Percentiles rank a stretch among this genome's conserved stretches.
Evolutionary conservation across 1,140 invertebrate species (phyloP).

Genomic region (Himalopsyche phryganea): DNA sequence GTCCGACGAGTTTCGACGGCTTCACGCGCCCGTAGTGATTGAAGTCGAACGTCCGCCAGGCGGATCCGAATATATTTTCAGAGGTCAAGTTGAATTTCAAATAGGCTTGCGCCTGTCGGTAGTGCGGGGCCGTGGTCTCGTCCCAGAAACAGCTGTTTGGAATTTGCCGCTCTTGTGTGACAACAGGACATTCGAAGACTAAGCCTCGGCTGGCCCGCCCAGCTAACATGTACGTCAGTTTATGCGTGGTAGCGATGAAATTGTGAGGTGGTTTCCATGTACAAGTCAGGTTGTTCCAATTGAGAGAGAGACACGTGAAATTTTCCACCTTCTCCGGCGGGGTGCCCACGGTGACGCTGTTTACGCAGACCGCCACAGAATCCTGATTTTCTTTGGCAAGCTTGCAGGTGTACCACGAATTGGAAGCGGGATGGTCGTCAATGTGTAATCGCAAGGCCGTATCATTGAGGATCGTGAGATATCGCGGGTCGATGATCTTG

Average conservation of each 20-base stretch:
- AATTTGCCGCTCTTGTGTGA: conserved; percentile 18
- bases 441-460: conserved; percentile 15
- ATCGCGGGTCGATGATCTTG: conserved; percentile 9
- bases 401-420: conserved; percentile 25
- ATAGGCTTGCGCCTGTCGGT: conserved; percentile 56
- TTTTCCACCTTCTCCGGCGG: conserved; percentile 55
- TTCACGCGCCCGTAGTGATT: conserved; percentile 62
- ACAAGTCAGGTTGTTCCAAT: conserved; percentile 65
- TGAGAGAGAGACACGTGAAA: conserved; percentile 63
- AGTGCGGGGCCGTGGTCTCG: conserved; percentile 55
- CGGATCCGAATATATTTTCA: conserved; percentile 58
- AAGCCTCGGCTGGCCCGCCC: conserved; percentile 23
- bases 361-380: conserved; percentile 34
- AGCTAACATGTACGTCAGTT: conserved; percentile 52
- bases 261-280: conserved; percentile 57
- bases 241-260: conserved; percentile 55
- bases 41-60: conserved; percentile 48
- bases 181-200: conserved; percentile 12
- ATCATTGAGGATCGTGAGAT: conserved; percentile 13
- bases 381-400: neutral
- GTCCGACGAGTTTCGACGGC: conserved; percentile 55
- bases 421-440: conserved; percentile 7
- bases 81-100: conserved; percentile 56
- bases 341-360: conserved; percentile 41
- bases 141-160: conserved; percentile 54